Conservation (phyloP, 2,888 invertebrate genomes). For the Venusia cambrica region DNA sequence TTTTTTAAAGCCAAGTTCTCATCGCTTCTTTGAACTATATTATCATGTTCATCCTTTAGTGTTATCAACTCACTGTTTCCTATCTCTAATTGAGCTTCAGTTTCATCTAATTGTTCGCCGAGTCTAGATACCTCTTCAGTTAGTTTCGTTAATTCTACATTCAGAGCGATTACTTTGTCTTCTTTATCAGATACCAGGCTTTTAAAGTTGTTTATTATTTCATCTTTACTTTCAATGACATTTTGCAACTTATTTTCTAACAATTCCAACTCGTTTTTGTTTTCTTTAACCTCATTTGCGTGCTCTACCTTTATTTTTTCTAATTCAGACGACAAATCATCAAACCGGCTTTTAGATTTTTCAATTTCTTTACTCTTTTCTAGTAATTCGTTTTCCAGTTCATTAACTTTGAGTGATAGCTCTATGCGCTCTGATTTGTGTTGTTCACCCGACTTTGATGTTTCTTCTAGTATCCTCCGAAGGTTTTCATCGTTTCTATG, state of each 20-base stretch:
- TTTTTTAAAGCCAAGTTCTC: constrained; percentile 50
- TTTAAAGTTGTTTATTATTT: constrained; percentile 53
- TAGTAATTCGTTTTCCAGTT: constrained; percentile 36
- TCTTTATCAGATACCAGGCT: constrained; percentile 54
- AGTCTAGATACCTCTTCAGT: constrained; percentile 46
- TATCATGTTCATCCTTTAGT: constrained; percentile 54
- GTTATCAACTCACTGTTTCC: constrained; percentile 55
- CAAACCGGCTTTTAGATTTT: constrained; percentile 34
- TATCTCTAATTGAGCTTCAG: constrained; percentile 61
- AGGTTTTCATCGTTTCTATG: too few species aligned
- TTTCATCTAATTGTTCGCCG: constrained; percentile 57
- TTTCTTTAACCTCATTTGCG: constrained; percentile 64
- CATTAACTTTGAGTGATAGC: constrained; percentile 34
- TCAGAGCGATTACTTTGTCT: constrained; percentile 51
- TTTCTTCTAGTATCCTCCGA: constrained; percentile 36
- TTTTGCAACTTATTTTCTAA: constrained; percentile 67
- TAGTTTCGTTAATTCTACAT: constrained; percentile 61
- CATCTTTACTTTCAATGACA: constrained; percentile 51
- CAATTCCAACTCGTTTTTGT: constrained; percentile 52
- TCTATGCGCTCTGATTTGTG: constrained; percentile 38
- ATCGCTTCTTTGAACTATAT: constrained; percentile 44
- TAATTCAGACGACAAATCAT: constrained; percentile 34
- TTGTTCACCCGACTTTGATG: constrained; percentile 34
- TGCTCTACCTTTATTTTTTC: constrained; percentile 59
- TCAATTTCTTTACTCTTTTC: constrained; percentile 39